Base-by-base conservation (phyloP, 2,888 invertebrate genomes). In the Melinaea menophilus region DNA sequence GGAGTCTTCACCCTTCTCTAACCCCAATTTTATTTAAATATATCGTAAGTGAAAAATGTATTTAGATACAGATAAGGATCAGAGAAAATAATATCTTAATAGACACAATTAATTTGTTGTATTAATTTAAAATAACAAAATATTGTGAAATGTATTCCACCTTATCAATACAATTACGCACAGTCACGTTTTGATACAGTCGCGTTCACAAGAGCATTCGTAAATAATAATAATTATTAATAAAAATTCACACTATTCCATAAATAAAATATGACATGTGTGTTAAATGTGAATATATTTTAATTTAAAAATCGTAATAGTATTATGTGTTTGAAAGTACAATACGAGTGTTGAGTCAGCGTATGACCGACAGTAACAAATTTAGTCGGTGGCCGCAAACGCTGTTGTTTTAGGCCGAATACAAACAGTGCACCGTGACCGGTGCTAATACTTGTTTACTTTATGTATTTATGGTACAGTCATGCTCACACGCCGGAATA, bases 371-470 rank as follows among this genome's bases (percentile, higher is more conserved):
- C 79, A 81, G 85, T 79, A 82, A 86, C 89, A 86, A 88, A 87
- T 86, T 86, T 80, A 81, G 82, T 79, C 78, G 77, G 80, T 75
- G 80, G 82, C 82, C 84, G 85, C 88, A 88, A 85, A 88, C 88
- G 84, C 84, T 90, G 90, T 90, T 90, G 89, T 88, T 90, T 90
- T 89, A 90, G 90, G 90, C 82, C 84, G 77, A 81, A 77, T 71
- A 76, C 86, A 90, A 90, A 90, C 90, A 90, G 77, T 80, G 85
- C 87, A 86, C 82, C 85, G 82, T 86, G 88, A 86, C 89, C 87
- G 84, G 81, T 85, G 86, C 86, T 87, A 87, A 89, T 84, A 82
- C 82, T 76, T 90, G 90, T 90, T 90, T 90, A 79, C 82, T 74
- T 79, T 79, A 77, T 77, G 88, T 90, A 90, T 90, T 90, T 90